These are phyloP conservation scores for Balaenoptera acutorostrata DNA, from an alignment of 2,113 vertebrate genomes.

Conservation along the genomic window DNA sequence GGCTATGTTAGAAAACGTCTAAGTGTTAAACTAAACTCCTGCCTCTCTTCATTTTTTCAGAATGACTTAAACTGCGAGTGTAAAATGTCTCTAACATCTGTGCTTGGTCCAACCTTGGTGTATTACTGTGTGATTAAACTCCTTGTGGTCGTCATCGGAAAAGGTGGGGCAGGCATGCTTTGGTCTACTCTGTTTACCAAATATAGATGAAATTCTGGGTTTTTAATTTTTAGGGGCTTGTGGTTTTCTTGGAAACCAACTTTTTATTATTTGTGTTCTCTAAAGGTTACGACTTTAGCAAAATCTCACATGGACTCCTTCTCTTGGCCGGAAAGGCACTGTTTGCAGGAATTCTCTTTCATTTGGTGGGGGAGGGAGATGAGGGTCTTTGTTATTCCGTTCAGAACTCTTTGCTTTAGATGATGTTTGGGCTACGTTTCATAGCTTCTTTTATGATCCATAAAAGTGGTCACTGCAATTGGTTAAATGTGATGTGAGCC, in stretches of 20 bases:
- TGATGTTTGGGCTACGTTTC: conserved; percentile 8
- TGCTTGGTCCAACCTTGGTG: neutral
- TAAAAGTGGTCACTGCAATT: neutral
- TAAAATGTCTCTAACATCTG: neutral
- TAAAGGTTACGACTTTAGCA: neutral
- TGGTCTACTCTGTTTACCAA: neutral
- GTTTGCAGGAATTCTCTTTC: neutral
- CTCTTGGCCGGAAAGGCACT: neutral
- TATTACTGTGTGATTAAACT: neutral
- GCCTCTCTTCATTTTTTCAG: neutral
- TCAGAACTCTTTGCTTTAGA: conserved; percentile 19
- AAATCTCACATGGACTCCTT: neutral
- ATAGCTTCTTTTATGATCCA: conserved; percentile 45
- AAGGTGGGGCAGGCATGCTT: neutral
- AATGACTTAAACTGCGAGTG: neutral
- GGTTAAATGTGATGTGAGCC: neutral
- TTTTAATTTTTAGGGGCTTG: neutral
- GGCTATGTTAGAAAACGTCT: neutral
- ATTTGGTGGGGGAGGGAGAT: neutral
- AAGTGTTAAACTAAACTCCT: neutral
- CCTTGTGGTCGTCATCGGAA: neutral
- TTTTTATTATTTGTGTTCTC: conserved; percentile 19
- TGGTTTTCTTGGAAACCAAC: neutral
- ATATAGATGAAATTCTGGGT: neutral
- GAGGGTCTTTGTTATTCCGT: neutral